phyloP scores from a whole-genome alignment of 2,113 vertebrate genomes.

The Lichenostomus cassidix region DNA sequence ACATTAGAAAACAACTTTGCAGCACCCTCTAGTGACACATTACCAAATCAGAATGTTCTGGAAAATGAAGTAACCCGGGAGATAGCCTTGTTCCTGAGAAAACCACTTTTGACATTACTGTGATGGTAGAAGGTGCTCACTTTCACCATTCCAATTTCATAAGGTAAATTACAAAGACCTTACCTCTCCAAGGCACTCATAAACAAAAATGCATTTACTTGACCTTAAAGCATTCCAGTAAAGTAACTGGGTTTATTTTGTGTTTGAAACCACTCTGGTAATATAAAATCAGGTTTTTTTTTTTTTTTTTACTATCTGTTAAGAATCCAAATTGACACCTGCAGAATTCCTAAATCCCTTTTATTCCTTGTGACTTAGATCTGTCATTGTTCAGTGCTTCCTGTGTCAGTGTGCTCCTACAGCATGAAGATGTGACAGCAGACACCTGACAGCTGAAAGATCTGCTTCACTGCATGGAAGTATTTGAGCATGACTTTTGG shows the following conservation, averaged over 20 bases:
- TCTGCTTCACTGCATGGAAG: neutral
- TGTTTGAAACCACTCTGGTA: neutral
- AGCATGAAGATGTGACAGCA: neutral
- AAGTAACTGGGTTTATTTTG: neutral
- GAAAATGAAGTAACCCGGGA: neutral
- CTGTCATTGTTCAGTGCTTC: neutral
- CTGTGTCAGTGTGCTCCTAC: neutral
- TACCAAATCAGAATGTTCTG: conserved; percentile 23
- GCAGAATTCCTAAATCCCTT: neutral
- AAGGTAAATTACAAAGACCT: neutral
- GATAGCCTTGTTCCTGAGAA: neutral
- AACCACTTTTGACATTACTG: neutral
- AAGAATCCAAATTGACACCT: neutral
- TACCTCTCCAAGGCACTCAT: neutral
- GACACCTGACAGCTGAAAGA: neutral
- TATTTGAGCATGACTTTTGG: neutral
- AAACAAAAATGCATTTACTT: neutral
- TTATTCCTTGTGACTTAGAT: neutral
- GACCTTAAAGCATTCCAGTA: neutral
- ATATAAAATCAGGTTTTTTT: neutral
- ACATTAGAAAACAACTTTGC: neutral
- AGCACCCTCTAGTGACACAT: neutral
- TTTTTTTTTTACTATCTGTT: neutral
- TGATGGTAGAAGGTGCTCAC: neutral
- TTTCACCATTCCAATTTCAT: neutral